Evolutionary conservation across 2,797 vertebrate species (phyloP).

Genomic region (Liparis tanakae): DNA sequence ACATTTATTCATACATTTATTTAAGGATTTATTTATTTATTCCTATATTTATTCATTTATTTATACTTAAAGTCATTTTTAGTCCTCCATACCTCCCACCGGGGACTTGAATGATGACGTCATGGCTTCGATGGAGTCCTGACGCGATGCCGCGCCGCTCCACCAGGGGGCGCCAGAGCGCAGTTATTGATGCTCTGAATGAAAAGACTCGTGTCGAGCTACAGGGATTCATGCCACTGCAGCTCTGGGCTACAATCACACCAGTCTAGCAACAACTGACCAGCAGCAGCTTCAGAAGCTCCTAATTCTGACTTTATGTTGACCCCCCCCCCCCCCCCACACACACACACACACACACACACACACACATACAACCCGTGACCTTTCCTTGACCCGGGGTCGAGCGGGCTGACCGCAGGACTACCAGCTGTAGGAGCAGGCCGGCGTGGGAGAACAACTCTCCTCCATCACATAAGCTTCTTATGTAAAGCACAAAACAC

Average conservation of each 20-base stretch:
- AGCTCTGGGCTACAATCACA: background rate
- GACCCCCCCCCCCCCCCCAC: background rate
- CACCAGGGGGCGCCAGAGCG: constrained; percentile 66
- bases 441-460: constrained; percentile 48
- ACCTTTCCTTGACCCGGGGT: constrained; percentile 53
- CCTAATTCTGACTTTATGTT: constrained; percentile 28
- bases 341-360: too few relatives aligned
- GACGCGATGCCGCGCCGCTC: background rate
- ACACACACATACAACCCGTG: constrained; percentile 12
- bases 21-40: too few relatives aligned
- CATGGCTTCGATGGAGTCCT: constrained; percentile 2
- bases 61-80: too few relatives aligned
- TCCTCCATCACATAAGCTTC: constrained; percentile 75
- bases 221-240: background rate
- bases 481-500: constrained; percentile 82
- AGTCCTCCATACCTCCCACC: too few relatives aligned
- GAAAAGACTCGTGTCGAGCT: background rate
- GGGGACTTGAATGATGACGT: too few relatives aligned
- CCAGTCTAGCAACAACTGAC: background rate
- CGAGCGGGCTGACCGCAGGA: constrained; percentile 50
- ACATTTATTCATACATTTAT: too few relatives aligned
- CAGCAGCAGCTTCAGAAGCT: constrained; percentile 5
- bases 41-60: too few relatives aligned
- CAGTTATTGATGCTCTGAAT: constrained; percentile 9
- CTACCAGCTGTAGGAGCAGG: constrained; percentile 57